phyloP scores from a whole-genome alignment of 2,113 vertebrate species.

The Alectura lathami region DNA sequence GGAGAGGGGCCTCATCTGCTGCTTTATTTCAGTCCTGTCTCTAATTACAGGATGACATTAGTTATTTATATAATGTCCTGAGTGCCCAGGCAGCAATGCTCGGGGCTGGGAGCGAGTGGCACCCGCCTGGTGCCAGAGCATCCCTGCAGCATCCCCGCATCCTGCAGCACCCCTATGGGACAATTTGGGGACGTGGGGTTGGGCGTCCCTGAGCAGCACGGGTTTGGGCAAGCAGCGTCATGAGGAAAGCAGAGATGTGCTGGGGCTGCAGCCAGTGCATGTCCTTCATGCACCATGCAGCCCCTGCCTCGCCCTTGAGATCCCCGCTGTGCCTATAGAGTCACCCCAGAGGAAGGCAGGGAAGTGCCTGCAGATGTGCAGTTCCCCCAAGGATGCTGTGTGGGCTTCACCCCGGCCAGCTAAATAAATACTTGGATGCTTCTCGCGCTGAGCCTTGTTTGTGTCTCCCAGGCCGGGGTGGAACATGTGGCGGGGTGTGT shows the following conservation, averaged over 20 bases:
- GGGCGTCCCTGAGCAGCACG: background rate
- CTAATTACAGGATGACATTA: conserved; percentile 4
- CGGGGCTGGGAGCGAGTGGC: background rate
- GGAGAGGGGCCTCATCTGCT: background rate
- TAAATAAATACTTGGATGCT: background rate
- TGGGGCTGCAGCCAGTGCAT: background rate
- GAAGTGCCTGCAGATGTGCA: background rate
- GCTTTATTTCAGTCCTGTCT: conserved; percentile 44
- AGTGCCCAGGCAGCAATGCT: background rate
- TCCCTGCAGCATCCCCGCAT: background rate
- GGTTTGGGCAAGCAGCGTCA: background rate
- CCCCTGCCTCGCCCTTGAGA: background rate
- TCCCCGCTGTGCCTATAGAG: fast-evolving
- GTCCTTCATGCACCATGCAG: background rate
- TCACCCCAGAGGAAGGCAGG: background rate
- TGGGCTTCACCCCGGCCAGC: background rate
- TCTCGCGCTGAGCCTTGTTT: background rate
- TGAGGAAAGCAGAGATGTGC: background rate
- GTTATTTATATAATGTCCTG: conserved; percentile 44
- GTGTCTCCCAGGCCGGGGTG: background rate
- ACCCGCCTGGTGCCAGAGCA: background rate
- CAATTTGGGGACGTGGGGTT: background rate
- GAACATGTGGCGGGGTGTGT: background rate
- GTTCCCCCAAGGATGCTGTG: background rate
- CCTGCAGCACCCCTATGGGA: background rate